Evolutionary conservation across 2,113 vertebrate species (phyloP), one percentile per base, ranked within the genome.

Genomic region (Bos indicus): DNA sequence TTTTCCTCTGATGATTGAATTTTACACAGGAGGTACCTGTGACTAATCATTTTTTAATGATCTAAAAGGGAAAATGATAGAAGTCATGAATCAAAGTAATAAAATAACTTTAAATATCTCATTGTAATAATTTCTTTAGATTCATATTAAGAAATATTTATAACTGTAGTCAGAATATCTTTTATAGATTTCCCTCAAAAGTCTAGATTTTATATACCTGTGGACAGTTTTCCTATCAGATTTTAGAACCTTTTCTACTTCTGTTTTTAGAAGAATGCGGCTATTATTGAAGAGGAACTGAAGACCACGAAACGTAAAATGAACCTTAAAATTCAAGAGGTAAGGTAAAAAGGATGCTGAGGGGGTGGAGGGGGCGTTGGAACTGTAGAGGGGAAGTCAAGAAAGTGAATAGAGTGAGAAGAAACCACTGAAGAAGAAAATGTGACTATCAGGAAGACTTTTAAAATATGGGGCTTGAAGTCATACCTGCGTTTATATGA

Each of bases 311-410:
- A 99, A 82, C 84, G 90, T 91, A 98, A 98, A 98, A 98, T 99
- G 98, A 99, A 97, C 83, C 88, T 94, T 94, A 99, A 98, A 98
- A 95, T 99, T 93, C 98, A 98, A n/a, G 98, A 99, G 98, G 99
- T 99, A 98, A 98, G 97, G 40, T 56, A 64, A 94, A 87, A 97
- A 84, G 25, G 25, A 7, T 56, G 17, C 17, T 51, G 30, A 43
- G 67, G 14, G 48, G 30, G n/a, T 46, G 5, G 40, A 19, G 28
- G 23, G 54, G 30, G 26, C 1, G 0, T 80, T 82, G 36, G 59
- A 59, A 83, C 71, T 64, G 10, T 36, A 57, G 36, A 60, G 46
- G 6, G 33, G 26, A 95, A 48, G 52, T 57, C 28, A 60, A 87
- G 56, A 62, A 87, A 78, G 40, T 59, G 12, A 23, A 78, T 3